Evolutionary conservation across 1,140 invertebrate species (phyloP).

Genomic region (Cyclina sinensis): DNA sequence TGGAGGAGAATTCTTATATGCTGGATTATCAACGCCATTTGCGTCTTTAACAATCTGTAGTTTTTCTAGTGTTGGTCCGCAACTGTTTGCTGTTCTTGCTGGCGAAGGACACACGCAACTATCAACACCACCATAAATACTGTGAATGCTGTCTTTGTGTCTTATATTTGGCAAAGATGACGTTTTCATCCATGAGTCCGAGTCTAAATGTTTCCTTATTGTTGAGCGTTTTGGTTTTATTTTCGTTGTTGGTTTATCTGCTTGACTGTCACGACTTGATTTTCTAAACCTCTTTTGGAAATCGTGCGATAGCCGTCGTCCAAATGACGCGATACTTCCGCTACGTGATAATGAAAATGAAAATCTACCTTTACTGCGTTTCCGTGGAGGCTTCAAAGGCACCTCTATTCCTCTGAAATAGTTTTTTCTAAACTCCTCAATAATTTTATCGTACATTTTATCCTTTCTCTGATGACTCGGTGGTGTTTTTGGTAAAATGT

Average conservation of each 20-base stretch:
- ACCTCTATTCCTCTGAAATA: slow-evolving; percentile 82
- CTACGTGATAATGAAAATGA: slow-evolving; percentile 49
- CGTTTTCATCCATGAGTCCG: slow-evolving; percentile 80
- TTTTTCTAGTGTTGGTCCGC: slow-evolving; percentile 44
- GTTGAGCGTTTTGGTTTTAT: slow-evolving; percentile 46
- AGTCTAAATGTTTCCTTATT: slow-evolving; percentile 48
- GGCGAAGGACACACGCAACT: background rate
- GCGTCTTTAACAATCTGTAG: slow-evolving; percentile 10
- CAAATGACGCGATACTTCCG: slow-evolving; percentile 46
- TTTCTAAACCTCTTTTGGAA: slow-evolving; percentile 66
- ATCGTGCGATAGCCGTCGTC: slow-evolving; percentile 69
- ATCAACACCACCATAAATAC: slow-evolving; percentile 18
- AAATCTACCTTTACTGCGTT: slow-evolving; percentile 52
- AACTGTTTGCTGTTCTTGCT: slow-evolving; percentile 57
- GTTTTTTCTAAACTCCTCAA: slow-evolving; percentile 81
- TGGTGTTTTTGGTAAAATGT: slow-evolving; percentile 73
- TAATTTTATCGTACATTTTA: slow-evolving; percentile 79
- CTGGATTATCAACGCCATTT: slow-evolving; percentile 72
- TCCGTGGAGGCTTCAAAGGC: slow-evolving; percentile 64
- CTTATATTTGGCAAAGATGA: slow-evolving; percentile 81
- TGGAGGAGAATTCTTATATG: slow-evolving; percentile 68
- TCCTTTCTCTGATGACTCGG: slow-evolving; percentile 69
- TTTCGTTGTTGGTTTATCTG: slow-evolving; percentile 59
- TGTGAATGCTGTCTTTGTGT: slow-evolving; percentile 65
- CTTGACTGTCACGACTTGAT: slow-evolving; percentile 55